Conservation (phyloP, 2,113 vertebrate species). For the Caretta caretta region DNA sequence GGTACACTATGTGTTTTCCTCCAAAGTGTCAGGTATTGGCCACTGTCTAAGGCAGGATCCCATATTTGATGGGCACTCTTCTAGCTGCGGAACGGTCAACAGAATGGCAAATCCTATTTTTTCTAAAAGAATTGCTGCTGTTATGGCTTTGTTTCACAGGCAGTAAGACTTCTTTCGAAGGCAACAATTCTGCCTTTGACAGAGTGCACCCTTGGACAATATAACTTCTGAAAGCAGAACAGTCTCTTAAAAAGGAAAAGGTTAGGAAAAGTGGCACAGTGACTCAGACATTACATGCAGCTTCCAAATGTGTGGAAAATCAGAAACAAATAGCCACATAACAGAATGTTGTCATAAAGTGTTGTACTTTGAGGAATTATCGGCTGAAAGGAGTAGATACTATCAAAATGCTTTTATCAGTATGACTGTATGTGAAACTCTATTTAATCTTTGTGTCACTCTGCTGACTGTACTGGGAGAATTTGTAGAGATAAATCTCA, state of each 20-base stretch:
- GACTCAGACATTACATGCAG: neutral
- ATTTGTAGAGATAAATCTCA: neutral
- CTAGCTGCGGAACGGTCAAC: neutral
- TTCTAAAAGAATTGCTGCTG: neutral
- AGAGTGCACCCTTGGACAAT: neutral
- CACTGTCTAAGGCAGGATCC: neutral
- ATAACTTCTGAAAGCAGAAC: neutral
- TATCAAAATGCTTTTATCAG: neutral
- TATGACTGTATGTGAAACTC: neutral
- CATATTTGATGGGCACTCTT: neutral
- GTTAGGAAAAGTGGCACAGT: neutral
- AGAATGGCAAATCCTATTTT: neutral
- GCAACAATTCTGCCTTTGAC: neutral
- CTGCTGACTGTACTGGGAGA: neutral
- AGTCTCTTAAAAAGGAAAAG: neutral
- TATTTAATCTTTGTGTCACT: neutral
- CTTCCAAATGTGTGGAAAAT: neutral
- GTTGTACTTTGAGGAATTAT: neutral
- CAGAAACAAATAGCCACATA: conserved; percentile 6
- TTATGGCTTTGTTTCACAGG: neutral
- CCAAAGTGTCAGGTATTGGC: neutral
- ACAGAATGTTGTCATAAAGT: neutral
- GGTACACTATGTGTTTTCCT: neutral
- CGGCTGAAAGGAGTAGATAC: neutral
- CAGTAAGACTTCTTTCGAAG: neutral